Conservation (phyloP, 1,140 invertebrate species). For the Artemia franciscana region DNA sequence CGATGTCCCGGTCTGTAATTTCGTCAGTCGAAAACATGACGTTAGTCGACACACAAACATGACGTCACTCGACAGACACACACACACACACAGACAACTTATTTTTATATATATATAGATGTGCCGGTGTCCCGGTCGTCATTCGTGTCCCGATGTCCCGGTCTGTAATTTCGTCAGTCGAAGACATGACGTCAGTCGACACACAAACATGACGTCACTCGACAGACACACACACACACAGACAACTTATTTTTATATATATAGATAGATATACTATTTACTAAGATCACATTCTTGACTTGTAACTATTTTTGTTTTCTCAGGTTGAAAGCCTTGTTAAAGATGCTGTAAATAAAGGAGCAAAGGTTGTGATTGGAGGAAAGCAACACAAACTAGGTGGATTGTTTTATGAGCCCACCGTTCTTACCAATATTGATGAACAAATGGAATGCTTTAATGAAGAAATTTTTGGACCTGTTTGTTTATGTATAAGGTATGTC, state of each 20-base stretch:
- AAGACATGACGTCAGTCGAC: too few relatives aligned
- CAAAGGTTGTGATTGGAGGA: conserved; percentile 58
- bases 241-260: too few relatives aligned
- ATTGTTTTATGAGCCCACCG: conserved; percentile 74
- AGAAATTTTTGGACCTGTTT: conserved; percentile 92
- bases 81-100: background rate
- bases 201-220: too few relatives aligned
- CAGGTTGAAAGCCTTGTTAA: conserved; percentile 45
- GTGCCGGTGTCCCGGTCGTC: too few relatives aligned
- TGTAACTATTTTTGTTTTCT: background rate
- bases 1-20: too few relatives aligned
- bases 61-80: conserved; percentile 5
- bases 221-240: too few relatives aligned
- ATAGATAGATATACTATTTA: too few relatives aligned
- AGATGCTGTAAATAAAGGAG: conserved; percentile 66
- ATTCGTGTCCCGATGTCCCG: too few relatives aligned
- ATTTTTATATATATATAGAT: too few relatives aligned
- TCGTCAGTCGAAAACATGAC: too few relatives aligned
- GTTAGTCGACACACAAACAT: too few relatives aligned
- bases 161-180: too few relatives aligned
- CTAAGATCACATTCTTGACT: background rate
- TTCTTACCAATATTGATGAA: conserved; percentile 51
- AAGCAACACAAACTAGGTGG: conserved; percentile 36
- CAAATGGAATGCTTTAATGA: conserved; percentile 61
- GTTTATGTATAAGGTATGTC: conserved; percentile 44